These are phyloP conservation scores for Tricholaema leucomelas DNA, from an alignment of 2,113 vertebrate species.

Conservation along the genomic window DNA sequence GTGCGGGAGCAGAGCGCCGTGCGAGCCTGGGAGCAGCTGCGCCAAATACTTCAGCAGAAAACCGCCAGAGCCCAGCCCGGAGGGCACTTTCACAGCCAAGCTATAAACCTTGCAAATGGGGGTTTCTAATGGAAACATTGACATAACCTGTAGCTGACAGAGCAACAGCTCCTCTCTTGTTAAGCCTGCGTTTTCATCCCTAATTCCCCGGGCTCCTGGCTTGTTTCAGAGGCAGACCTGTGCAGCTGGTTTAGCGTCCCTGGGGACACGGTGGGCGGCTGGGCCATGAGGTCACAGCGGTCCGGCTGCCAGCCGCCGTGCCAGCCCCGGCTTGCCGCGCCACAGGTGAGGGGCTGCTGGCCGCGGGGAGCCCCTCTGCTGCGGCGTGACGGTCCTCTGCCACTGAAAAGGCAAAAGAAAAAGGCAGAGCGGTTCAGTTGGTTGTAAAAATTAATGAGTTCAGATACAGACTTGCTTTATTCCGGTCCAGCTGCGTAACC, in stretches of 20 bases:
- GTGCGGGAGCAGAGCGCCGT: neutral
- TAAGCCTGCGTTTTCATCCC: constrained; percentile 24
- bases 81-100: constrained; percentile 66
- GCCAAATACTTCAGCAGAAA: constrained; percentile 40
- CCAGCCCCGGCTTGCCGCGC: neutral
- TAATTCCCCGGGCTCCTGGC: constrained; percentile 5
- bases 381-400: neutral
- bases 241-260: constrained; percentile 3
- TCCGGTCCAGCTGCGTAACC: constrained; percentile 85
- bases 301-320: rapidly evolving
- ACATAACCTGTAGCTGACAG: constrained; percentile 67
- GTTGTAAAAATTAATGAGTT: constrained; percentile 86
- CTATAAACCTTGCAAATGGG: constrained; percentile 65
- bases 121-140: constrained; percentile 74
- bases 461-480: constrained; percentile 82
- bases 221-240: neutral
- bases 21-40: constrained; percentile 23
- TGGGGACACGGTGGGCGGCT: neutral
- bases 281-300: rapidly evolving
- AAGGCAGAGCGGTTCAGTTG: constrained; percentile 75
- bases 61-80: constrained; percentile 60
- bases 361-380: constrained; percentile 33
- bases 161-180: constrained; percentile 36
- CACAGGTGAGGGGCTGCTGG: constrained; percentile 16
- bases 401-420: constrained; percentile 27